These are phyloP conservation scores for Podarcis lilfordi DNA, from an alignment of 2,797 vertebrate species.

Conservation along the genomic window DNA sequence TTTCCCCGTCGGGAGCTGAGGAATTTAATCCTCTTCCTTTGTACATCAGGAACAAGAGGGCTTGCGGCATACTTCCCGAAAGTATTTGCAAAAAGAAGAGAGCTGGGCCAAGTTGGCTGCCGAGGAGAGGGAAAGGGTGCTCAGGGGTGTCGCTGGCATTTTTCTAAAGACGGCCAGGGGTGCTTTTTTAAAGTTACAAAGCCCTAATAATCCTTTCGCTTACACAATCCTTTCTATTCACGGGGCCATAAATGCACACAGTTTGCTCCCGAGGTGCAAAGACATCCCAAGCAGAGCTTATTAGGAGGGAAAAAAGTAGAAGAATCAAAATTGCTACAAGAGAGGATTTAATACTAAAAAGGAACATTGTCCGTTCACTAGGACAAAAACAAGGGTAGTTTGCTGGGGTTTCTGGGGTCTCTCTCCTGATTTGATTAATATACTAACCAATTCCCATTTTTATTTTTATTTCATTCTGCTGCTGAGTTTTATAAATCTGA, in stretches of 20 bases:
- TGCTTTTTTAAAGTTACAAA: slow-evolving; percentile 31
- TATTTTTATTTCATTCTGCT: too few relatives aligned
- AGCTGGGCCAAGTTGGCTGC: slow-evolving; percentile 21
- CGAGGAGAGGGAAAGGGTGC: not conserved
- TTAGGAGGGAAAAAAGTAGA: not conserved
- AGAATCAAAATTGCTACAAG: slow-evolving; percentile 3
- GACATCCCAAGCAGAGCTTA: slow-evolving; percentile 4
- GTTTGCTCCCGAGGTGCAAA: accelerated
- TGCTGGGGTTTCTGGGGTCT: not conserved
- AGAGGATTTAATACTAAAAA: not conserved
- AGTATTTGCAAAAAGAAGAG: slow-evolving; percentile 48
- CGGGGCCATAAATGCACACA: not conserved
- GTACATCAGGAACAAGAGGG: slow-evolving; percentile 27
- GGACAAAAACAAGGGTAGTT: not conserved
- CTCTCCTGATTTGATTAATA: not conserved
- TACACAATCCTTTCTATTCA: not conserved
- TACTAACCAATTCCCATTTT: not conserved
- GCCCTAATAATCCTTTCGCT: not conserved
- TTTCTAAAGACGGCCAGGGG: slow-evolving; percentile 29
- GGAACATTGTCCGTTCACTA: slow-evolving; percentile 6
- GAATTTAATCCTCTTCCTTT: slow-evolving; percentile 67
- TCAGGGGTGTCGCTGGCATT: not conserved
- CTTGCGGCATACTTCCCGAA: not conserved
- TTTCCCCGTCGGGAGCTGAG: slow-evolving; percentile 42
- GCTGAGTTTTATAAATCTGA: not conserved